These are phyloP conservation scores for Bradypodion ventrale DNA, from an alignment of 2,797 vertebrate genomes.

Conservation along the genomic window DNA sequence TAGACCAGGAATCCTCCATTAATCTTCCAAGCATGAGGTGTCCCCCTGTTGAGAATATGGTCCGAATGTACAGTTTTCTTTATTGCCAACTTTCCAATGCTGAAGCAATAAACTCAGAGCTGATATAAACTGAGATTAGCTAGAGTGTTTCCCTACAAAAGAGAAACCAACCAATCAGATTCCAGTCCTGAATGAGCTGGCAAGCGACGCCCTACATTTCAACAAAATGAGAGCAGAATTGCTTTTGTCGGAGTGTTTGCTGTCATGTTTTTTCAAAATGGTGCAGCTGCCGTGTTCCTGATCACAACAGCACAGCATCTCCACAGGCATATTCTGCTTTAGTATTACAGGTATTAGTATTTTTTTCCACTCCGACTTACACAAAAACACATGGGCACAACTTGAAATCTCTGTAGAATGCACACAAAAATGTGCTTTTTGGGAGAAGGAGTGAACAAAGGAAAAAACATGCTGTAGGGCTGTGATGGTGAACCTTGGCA, in stretches of 20 bases:
- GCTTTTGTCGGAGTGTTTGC: conserved; percentile 24
- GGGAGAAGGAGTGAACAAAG: no score
- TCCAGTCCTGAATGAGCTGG: conserved; percentile 26
- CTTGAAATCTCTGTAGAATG: no score
- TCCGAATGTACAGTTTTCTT: conserved; percentile 63
- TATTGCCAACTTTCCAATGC: conserved; percentile 63
- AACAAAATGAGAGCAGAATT: conserved; percentile 17
- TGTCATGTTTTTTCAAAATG: neutral
- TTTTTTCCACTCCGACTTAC: no score
- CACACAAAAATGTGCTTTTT: no score
- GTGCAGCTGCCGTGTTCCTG: neutral
- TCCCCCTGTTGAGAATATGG: conserved; percentile 63
- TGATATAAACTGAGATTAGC: conserved; percentile 65
- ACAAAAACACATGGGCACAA: no score
- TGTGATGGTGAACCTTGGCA: no score
- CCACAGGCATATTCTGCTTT: neutral
- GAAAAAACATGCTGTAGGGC: no score
- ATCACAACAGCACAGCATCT: neutral
- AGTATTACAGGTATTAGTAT: no score
- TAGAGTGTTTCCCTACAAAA: conserved; percentile 48
- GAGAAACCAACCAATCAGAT: conserved; percentile 50
- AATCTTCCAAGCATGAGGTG: conserved; percentile 73
- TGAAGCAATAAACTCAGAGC: conserved; percentile 62
- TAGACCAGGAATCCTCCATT: conserved; percentile 72
- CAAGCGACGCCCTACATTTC: conserved; percentile 33